Conservation (phyloP, 2,113 vertebrate genomes). For the Pardalotus punctatus region DNA sequence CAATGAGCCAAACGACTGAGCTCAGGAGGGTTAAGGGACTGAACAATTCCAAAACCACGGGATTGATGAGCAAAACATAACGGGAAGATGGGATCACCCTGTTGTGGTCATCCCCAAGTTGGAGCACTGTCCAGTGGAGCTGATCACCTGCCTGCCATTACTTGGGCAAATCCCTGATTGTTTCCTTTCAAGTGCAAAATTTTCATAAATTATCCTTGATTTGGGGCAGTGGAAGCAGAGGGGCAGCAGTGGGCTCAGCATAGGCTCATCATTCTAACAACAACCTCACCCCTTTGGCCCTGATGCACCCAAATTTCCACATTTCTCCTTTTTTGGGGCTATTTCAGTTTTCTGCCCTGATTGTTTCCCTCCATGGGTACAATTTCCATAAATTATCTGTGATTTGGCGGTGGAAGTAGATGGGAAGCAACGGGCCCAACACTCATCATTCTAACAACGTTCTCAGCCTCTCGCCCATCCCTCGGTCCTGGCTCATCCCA, state of each 20-base stretch:
- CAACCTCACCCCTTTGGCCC: too few relatives aligned
- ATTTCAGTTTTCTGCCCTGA: too few relatives aligned
- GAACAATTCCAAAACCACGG: not conserved
- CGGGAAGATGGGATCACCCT: not conserved
- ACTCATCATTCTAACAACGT: rapidly evolving
- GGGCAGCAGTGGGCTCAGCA: too few relatives aligned
- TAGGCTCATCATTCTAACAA: too few relatives aligned
- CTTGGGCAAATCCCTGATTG: not conserved
- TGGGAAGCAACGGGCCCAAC: not conserved
- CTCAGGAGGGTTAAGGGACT: not conserved
- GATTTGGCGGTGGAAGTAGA: too few relatives aligned
- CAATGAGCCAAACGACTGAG: rapidly evolving
- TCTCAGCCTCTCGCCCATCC: too few relatives aligned
- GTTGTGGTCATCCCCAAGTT: rapidly evolving
- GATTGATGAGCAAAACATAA: not conserved
- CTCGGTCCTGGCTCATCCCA: rapidly evolving
- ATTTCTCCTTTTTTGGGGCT: too few relatives aligned
- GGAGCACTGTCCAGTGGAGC: rapidly evolving
- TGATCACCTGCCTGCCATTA: not conserved
- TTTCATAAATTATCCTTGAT: not conserved
- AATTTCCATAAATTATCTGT: too few relatives aligned
- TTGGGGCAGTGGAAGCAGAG: too few relatives aligned
- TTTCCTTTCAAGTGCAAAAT: not conserved
- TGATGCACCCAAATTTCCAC: too few relatives aligned
- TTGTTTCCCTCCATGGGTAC: too few relatives aligned